phyloP scores from a whole-genome alignment of 2,888 invertebrate species.

The Augochlorella aurata region DNA sequence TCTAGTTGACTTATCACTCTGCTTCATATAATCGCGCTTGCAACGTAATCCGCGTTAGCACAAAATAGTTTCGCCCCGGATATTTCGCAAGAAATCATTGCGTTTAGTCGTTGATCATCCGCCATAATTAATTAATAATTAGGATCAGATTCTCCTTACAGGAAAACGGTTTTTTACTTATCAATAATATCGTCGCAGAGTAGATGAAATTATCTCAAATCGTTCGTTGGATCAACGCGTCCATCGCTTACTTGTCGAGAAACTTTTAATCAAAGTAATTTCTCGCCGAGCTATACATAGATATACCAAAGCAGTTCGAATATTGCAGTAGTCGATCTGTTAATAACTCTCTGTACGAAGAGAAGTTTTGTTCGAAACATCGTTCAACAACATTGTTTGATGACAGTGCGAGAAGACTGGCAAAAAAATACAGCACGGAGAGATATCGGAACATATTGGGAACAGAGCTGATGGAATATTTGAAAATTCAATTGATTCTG shows the following conservation, averaged over 20 bases:
- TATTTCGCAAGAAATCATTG: too few relatives aligned
- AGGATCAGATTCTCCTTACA: too few relatives aligned
- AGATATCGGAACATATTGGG: background rate
- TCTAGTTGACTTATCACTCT: too few relatives aligned
- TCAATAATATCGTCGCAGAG: background rate
- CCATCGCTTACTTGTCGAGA: background rate
- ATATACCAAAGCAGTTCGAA: background rate
- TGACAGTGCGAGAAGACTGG: background rate
- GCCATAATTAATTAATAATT: too few relatives aligned
- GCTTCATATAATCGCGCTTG: too few relatives aligned
- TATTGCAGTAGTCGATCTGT: background rate
- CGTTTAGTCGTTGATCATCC: too few relatives aligned
- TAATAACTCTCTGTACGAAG: background rate
- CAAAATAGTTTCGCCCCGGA: too few relatives aligned
- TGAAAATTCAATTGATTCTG: background rate
- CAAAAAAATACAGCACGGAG: background rate
- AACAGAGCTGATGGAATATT: background rate
- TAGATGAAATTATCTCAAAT: background rate
- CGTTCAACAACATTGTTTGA: background rate
- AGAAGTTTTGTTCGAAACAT: background rate
- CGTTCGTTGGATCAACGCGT: background rate
- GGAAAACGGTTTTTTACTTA: background rate
- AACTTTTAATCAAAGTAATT: conserved; percentile 2
- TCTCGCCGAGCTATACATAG: background rate
- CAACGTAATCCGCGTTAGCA: too few relatives aligned